Base-by-base conservation (phyloP, 2,888 invertebrate species). In the Leptothorax acervorum region DNA sequence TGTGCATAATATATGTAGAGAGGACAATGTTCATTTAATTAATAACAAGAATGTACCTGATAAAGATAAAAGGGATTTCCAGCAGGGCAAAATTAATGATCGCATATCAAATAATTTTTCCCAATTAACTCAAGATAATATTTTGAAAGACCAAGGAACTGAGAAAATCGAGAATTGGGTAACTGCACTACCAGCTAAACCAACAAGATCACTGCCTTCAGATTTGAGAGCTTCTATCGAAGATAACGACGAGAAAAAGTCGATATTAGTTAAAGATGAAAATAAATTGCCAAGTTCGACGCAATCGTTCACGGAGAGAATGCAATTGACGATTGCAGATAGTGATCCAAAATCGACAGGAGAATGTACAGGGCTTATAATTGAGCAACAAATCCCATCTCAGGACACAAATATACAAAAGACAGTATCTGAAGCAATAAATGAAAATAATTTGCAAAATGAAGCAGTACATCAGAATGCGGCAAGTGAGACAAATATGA, bases 181-280 rank as follows among this genome's bases (percentile, higher is more conserved):
- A 74, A 65, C 42, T 86, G 6, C 68, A 73, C 60, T 51, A 70
- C 73, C 86, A 86, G 83, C 42, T 82, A n/a, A 68, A 70, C 73
- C 74, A 65, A 83, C 35, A 62, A 45, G 51, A 48, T 74, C 86
- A 88, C 82, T 87, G 86, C 83, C 86, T 74, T 65, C 78, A 31
- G 42, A 82, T 57, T n/a, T 35, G 53, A 48, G 70, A 48, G 5
- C 35, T 62, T 65, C 66, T 51, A 15, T 51, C n/a, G 45, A 71
- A 65, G 55, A 18, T 53, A 73, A 62, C 8, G 4, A 60, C 1
- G n/a, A 71, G 60, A 35, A 65, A 9, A 70, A 84, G 11, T 65
- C 39, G n/a, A 35, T 4, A 62, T 68, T 18, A 23, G 12, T 51
- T 60, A 6, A 35, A 74, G 2, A 15, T 60, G 39, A 42, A 2